phyloP scores from a whole-genome alignment of 2,797 vertebrate species.

The Eptatretus atami region DNA sequence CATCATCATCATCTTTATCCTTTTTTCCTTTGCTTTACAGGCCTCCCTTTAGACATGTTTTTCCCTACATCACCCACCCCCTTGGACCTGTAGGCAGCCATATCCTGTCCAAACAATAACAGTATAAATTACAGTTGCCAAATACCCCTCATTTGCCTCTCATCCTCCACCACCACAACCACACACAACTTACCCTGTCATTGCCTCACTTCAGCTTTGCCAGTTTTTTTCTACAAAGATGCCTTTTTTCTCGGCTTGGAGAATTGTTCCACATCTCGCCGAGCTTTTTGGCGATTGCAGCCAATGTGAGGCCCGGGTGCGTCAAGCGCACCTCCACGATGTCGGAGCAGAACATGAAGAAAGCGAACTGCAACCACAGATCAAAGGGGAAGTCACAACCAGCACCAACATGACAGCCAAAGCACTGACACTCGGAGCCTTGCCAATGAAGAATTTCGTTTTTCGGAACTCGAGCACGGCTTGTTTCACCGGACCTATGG shows the following conservation, averaged over 20 bases:
- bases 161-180: constrained; percentile 10
- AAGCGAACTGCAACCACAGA: constrained; percentile 27
- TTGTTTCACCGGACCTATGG: too few species aligned
- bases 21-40: constrained; percentile 25
- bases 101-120: constrained; percentile 24
- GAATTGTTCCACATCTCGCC: constrained; percentile 65
- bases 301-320: constrained; percentile 69
- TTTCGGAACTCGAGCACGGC: too few species aligned
- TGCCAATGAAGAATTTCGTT: too few species aligned
- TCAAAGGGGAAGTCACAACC: too few species aligned
- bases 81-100: constrained; percentile 58
- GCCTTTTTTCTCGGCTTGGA: constrained; percentile 39
- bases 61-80: constrained; percentile 34
- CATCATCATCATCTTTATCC: constrained; percentile 54
- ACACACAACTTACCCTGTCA: constrained; percentile 35
- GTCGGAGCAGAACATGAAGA: constrained; percentile 88
- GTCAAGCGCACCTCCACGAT: constrained; percentile 52
- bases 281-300: constrained; percentile 66
- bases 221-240: constrained; percentile 55
- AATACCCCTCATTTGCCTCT: constrained; percentile 8
- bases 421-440: too few species aligned
- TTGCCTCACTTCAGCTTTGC: constrained; percentile 78
- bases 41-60: constrained; percentile 17
- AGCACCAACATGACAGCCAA: too few species aligned
- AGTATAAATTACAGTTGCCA: not conserved